A percentile compares a stretch with the other conserved stretches of the same genome.
phyloP scores from a whole-genome alignment of 2,113 vertebrate species.

The Rhinopomastus cyanomelas region DNA sequence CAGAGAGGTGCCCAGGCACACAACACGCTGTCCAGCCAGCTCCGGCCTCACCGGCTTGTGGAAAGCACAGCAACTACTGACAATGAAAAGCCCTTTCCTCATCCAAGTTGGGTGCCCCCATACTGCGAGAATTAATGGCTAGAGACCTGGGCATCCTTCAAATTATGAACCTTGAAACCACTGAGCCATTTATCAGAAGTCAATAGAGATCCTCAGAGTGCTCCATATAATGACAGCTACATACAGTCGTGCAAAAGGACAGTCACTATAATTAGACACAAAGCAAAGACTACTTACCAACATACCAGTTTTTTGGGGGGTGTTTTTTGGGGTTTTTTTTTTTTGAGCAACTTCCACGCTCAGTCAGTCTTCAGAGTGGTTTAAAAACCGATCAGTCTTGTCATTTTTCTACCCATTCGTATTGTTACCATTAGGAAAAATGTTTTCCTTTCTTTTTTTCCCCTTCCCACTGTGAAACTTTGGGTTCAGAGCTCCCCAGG shows the following conservation, averaged over 20 bases:
- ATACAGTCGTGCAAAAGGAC: conserved; percentile 85
- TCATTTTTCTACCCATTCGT: conserved; percentile 97
- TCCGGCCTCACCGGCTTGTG: conserved; percentile 59
- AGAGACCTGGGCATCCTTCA: conserved; percentile 84
- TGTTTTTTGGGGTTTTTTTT: conserved; percentile 72
- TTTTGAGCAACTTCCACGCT: conserved; percentile 83
- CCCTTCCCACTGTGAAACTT: conserved; percentile 95
- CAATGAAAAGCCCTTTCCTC: conserved; percentile 78
- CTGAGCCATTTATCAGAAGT: conserved; percentile 85
- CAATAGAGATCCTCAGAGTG: conserved; percentile 83
- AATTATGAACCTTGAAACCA: conserved; percentile 86
- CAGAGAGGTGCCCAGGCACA: conserved; percentile 55
- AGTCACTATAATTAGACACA: conserved; percentile 87
- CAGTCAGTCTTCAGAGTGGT: conserved; percentile 86
- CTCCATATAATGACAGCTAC: conserved; percentile 86
- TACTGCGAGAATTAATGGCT: conserved; percentile 86
- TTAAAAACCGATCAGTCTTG: conserved; percentile 89
- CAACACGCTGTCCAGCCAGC: conserved; percentile 47
- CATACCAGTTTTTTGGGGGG: conserved; percentile 75
- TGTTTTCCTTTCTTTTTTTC: conserved; percentile 90
- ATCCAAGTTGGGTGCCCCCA: conserved; percentile 79
- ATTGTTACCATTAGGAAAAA: conserved; percentile 99
- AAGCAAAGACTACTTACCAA: conserved; percentile 98
- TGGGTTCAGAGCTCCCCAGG: conserved; percentile 98
- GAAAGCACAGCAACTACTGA: conserved; percentile 73